Base-by-base conservation (phyloP, 2,888 invertebrate species). In the Lasius platythorax region DNA sequence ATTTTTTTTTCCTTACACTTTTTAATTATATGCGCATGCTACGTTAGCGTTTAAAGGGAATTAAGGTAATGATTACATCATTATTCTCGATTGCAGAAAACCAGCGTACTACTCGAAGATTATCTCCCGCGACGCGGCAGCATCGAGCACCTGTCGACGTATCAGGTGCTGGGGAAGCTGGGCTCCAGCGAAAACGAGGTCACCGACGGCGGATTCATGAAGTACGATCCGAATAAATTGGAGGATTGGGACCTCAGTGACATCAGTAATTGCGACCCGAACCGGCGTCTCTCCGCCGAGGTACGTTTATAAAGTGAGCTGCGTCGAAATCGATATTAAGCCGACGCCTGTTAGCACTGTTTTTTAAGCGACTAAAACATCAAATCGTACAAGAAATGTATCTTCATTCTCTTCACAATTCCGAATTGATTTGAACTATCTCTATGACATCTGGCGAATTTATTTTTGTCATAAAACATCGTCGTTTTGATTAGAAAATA, bases 191-290 rank as follows among this genome's bases (percentile, higher is more conserved):
- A 73, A 28, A 85, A 88, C 70, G 83, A 79, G 33, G 82, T 89
- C 72, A 92, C 91, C 33, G 94, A 93, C 3, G 95, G 75, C 66
- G 86, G 75, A 82, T 91, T 88, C 86, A 76, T 87, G 81, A 91
- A 87, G 85, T 91, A 91, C 86, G 95, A 95, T 15, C 95, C 95
- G 89, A 95, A 95, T 53, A 95, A 95, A 64, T 91, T 95, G 76
- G 95, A 96, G 89, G 95, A 96, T 90, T 96, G 96, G 96, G 95
- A 95, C 87, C 88, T 96, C 37, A 95, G 95, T 28, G 94, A 95
- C 53, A 94, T 95, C 56, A 95, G 95, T 90, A 95, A 95, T 91
- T 90, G 88, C 76, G 89, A 89, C 83, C 78, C 85, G 87, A 87
- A 88, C 86, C 86, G 56, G n/a, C 76, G 78, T 18, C 4, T 84